These are phyloP conservation scores for Heterodera schachtii DNA, from an alignment of 1,140 invertebrate genomes.

Conservation along the genomic window DNA sequence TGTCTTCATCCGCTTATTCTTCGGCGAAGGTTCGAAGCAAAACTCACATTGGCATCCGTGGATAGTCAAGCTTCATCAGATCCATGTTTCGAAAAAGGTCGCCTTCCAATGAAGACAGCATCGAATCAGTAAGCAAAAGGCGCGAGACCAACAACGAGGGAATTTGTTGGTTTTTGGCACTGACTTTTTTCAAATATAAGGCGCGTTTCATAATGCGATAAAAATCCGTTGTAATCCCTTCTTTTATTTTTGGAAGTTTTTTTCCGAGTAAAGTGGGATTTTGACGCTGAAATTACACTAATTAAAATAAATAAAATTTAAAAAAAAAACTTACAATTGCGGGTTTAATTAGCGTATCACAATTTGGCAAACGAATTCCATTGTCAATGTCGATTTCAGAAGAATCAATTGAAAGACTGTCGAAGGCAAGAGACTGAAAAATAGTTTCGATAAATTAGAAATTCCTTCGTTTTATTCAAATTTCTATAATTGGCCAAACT, in stretches of 20 bases:
- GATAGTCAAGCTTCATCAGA: background rate
- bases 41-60: constrained; percentile 17
- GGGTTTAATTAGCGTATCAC: background rate
- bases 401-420: constrained; percentile 2
- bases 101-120: constrained; percentile 7
- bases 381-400: background rate
- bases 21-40: too few species aligned
- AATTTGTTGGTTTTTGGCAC: background rate
- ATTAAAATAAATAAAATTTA: background rate
- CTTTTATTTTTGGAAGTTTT: constrained; percentile 2
- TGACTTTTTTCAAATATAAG: background rate
- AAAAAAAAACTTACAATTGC: background rate
- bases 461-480: too few species aligned
- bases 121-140: constrained; percentile 13
- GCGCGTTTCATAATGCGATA: constrained; percentile 2
- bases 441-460: background rate
- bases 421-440: background rate
- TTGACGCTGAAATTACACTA: constrained; percentile 1
- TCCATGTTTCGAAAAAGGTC: constrained; percentile 19
- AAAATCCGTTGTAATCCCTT: constrained; percentile 3
- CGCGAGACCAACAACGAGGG: background rate
- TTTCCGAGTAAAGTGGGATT: background rate
- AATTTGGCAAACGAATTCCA: constrained; percentile 1
- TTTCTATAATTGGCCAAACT: background rate
- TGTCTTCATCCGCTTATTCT: too few species aligned